A percentile compares a stretch with the other conserved stretches of the same genome.
Conservation (phyloP, 2,888 invertebrate species). For the Spilarctia lutea region DNA sequence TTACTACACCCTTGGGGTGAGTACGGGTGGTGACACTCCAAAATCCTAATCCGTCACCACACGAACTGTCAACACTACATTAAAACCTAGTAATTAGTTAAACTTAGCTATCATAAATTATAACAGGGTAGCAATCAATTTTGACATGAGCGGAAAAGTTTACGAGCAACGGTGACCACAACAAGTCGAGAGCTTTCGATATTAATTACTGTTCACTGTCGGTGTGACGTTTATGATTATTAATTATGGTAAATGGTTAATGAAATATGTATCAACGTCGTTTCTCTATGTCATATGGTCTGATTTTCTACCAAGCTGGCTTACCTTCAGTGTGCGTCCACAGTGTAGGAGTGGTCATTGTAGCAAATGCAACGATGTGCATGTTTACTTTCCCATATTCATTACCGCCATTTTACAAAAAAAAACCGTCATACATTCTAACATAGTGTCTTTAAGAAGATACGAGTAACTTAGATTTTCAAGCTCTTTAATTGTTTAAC, state of each 20-base stretch:
- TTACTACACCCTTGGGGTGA: too few species aligned
- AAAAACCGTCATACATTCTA: too few species aligned
- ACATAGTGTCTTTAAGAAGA: background rate
- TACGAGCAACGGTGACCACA: slow-evolving; percentile 7
- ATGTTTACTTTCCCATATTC: too few species aligned
- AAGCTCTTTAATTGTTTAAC: background rate
- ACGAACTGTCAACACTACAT: background rate
- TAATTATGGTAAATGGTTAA: background rate
- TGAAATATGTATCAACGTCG: background rate
- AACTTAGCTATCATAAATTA: background rate
- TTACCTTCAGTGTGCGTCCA: background rate
- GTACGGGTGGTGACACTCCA: too few species aligned
- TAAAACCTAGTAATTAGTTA: background rate
- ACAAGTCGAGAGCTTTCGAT: background rate
- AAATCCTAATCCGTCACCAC: too few species aligned
- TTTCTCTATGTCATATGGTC: background rate
- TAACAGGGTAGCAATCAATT: slow-evolving; percentile 6
- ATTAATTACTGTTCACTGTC: slow-evolving; percentile 9
- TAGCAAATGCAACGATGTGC: too few species aligned
- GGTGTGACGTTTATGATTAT: slow-evolving; percentile 11
- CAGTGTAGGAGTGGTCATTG: too few species aligned
- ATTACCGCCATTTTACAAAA: too few species aligned
- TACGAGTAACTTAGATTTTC: background rate
- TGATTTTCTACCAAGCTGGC: background rate
- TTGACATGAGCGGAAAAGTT: background rate